These are phyloP conservation scores for Scelioninae gen. 2 DNA, from an alignment of 2,888 invertebrate species.

Conservation along the genomic window DNA sequence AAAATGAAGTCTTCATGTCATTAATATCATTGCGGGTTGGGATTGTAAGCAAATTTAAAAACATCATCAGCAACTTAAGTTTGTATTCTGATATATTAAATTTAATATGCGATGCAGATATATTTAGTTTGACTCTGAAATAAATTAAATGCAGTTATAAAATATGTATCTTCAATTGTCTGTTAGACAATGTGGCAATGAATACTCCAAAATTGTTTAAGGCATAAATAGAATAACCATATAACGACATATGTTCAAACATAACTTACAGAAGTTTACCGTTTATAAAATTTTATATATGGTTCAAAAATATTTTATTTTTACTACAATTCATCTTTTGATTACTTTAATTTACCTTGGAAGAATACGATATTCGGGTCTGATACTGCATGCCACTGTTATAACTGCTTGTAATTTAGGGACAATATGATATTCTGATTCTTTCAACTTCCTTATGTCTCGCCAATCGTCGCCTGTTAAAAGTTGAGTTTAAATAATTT, in stretches of 20 bases:
- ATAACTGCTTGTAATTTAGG: constrained; percentile 82
- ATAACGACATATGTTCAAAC: no score
- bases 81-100: constrained; percentile 86
- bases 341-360: constrained; percentile 81
- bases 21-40: constrained; percentile 68
- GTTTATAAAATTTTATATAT: no score
- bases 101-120: constrained; percentile 83
- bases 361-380: constrained; percentile 82
- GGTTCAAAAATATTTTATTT: no score
- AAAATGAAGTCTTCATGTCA: constrained; percentile 60
- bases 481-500: not conserved
- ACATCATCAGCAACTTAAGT: constrained; percentile 81
- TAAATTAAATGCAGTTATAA: no score
- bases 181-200: no score
- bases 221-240: no score
- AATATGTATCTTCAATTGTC: no score
- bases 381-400: constrained; percentile 85
- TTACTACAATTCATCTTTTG: no score
- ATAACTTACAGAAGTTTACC: no score
- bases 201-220: no score
- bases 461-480: constrained; percentile 84
- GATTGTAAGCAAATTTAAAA: constrained; percentile 77
- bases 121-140: constrained; percentile 84
- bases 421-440: constrained; percentile 85
- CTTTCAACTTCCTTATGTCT: constrained; percentile 81